Percentiles rank a stretch among this genome's conserved stretches.
Conservation (phyloP, 2,797 vertebrate species). For the Gymnodraco acuticeps region DNA sequence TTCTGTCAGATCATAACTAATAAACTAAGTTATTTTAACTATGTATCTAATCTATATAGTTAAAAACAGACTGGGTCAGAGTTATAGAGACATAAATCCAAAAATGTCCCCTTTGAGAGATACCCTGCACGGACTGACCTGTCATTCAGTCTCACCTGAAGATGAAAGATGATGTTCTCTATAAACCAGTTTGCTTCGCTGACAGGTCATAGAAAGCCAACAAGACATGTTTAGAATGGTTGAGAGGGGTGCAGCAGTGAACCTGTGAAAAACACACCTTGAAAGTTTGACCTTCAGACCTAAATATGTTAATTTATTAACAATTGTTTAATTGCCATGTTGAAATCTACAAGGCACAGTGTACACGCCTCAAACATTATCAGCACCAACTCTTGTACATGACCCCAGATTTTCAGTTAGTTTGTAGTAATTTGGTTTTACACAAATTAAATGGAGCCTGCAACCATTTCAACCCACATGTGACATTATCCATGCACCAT, state of each 20-base stretch:
- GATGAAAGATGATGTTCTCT: slow-evolving; percentile 6
- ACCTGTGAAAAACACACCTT: not conserved
- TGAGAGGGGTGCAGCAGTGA: slow-evolving; percentile 22
- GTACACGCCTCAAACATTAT: not conserved
- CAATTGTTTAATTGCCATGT: not conserved
- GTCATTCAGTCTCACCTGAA: slow-evolving; percentile 29
- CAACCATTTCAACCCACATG: not conserved
- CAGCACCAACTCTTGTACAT: too few species aligned
- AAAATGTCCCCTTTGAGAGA: not conserved
- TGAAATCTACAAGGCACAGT: not conserved
- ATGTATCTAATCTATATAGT: slow-evolving; percentile 19
- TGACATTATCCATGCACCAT: not conserved
- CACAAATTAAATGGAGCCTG: not conserved
- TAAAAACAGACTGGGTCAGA: slow-evolving; percentile 1
- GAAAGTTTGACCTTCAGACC: not conserved
- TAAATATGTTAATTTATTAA: not conserved
- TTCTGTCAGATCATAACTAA: slow-evolving; percentile 44
- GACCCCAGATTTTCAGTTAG: not conserved
- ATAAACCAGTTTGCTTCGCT: not conserved
- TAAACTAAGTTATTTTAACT: slow-evolving; percentile 5
- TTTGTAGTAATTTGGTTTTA: not conserved
- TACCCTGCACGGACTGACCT: not conserved
- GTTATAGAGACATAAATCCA: slow-evolving; percentile 14
- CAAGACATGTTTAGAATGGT: slow-evolving; percentile 24
- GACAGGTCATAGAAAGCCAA: slow-evolving; percentile 11